Evolutionary conservation across 2,113 vertebrate species (phyloP).

Genomic region (Leptosomus discolor): DNA sequence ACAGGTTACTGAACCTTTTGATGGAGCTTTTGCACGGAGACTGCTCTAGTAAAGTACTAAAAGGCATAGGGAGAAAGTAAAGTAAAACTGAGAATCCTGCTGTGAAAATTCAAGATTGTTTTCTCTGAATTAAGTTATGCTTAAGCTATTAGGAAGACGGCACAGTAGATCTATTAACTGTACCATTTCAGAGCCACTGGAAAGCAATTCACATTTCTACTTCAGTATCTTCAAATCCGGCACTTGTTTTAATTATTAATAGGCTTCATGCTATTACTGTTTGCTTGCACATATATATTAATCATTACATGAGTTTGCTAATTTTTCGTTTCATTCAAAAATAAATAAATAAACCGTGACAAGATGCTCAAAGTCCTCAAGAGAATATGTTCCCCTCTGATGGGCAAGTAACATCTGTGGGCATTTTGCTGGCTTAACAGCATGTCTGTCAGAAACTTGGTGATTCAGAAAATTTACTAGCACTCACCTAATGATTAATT

Average conservation of each 20-base stretch:
- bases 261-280: not conserved
- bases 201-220: conserved; percentile 32
- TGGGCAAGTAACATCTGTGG: conserved; percentile 54
- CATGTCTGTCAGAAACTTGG: conserved; percentile 59
- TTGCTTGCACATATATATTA: conserved; percentile 43
- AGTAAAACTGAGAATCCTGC: not conserved
- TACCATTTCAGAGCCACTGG: not conserved
- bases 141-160: not conserved
- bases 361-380: conserved; percentile 30
- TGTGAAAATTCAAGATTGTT: not conserved
- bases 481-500: conserved; percentile 74
- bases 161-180: not conserved
- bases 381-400: conserved; percentile 52
- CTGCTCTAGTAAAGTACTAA: not conserved
- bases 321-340: conserved; percentile 22
- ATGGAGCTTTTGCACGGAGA: not conserved
- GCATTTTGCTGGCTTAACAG: conserved; percentile 52
- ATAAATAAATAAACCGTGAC: conserved; percentile 27
- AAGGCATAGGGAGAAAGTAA: not conserved
- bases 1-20: not conserved
- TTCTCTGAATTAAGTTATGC: not conserved
- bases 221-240: not conserved
- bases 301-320: conserved; percentile 3
- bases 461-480: conserved; percentile 71
- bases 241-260: conserved; percentile 38